These are phyloP conservation scores for Tyrophagus putrescentiae DNA, from an alignment of 1,140 invertebrate species.

Conservation along the genomic window DNA sequence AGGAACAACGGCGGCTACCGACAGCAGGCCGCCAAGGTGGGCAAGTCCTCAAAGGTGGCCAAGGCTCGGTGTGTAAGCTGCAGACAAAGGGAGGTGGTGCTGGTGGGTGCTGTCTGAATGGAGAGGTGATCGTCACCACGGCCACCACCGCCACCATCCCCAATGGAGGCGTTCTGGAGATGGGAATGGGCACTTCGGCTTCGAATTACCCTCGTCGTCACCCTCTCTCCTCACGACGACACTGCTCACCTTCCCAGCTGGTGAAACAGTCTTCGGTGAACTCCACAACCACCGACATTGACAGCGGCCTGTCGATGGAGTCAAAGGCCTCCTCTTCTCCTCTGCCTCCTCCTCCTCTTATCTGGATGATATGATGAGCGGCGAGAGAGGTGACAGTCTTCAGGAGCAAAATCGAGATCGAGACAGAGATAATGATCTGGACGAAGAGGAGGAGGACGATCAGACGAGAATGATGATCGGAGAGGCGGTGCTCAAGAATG, in stretches of 20 bases:
- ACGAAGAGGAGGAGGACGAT: neutral
- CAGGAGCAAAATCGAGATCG: too few species aligned
- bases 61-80: too few species aligned
- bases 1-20: neutral
- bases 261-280: conserved; percentile 1
- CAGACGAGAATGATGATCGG: neutral
- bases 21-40: too few species aligned
- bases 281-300: conserved; percentile 5
- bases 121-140: conserved; percentile 2
- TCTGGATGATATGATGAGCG: too few species aligned
- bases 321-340: conserved; percentile 3
- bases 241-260: neutral
- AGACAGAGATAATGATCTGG: too few species aligned
- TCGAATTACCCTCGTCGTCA: too few species aligned
- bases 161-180: too few species aligned
- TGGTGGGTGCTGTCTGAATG: neutral
- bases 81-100: neutral
- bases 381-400: too few species aligned
- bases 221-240: neutral
- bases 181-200: too few species aligned
- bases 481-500: neutral
- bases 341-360: too few species aligned
- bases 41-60: too few species aligned
- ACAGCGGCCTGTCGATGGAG: neutral
- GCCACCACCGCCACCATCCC: neutral